Conservation (phyloP, 1,140 invertebrate species). For the Lordiphosa clarofinis region DNA sequence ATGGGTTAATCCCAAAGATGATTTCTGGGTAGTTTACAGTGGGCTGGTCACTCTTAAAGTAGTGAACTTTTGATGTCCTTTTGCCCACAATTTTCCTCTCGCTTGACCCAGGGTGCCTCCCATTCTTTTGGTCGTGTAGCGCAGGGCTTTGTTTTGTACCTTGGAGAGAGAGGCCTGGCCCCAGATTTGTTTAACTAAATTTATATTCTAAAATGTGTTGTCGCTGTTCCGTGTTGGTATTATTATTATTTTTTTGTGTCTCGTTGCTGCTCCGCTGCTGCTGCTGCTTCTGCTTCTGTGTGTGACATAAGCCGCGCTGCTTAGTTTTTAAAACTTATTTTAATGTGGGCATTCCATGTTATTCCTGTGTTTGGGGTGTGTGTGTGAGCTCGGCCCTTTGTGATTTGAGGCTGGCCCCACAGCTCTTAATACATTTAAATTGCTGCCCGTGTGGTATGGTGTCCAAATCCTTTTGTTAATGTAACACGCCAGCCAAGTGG, state of each 20-base stretch:
- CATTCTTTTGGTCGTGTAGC: background rate
- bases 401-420: slow-evolving; percentile 40
- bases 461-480: slow-evolving; percentile 34
- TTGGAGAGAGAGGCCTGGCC: slow-evolving; percentile 46
- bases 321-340: slow-evolving; percentile 70
- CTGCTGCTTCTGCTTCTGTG: slow-evolving; percentile 11
- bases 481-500: slow-evolving; percentile 21
- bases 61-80: no score
- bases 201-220: slow-evolving; percentile 59
- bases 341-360: slow-evolving; percentile 53
- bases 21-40: no score
- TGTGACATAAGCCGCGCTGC: slow-evolving; percentile 57
- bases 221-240: slow-evolving; percentile 21
- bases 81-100: no score
- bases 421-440: slow-evolving; percentile 63
- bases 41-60: no score
- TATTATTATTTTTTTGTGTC: slow-evolving; percentile 13
- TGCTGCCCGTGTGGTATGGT: slow-evolving; percentile 18
- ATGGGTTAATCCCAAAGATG: no score
- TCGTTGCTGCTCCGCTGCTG: no score
- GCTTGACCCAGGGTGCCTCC: no score
- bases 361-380: slow-evolving; percentile 14
- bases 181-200: slow-evolving; percentile 66
- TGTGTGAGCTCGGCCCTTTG: slow-evolving; percentile 33
- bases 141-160: slow-evolving; percentile 23